Percentiles rank a stretch among this genome's conserved stretches.
These are phyloP conservation scores for Apotomis betuletana DNA, from an alignment of 2,888 invertebrate genomes.

Conservation along the genomic window DNA sequence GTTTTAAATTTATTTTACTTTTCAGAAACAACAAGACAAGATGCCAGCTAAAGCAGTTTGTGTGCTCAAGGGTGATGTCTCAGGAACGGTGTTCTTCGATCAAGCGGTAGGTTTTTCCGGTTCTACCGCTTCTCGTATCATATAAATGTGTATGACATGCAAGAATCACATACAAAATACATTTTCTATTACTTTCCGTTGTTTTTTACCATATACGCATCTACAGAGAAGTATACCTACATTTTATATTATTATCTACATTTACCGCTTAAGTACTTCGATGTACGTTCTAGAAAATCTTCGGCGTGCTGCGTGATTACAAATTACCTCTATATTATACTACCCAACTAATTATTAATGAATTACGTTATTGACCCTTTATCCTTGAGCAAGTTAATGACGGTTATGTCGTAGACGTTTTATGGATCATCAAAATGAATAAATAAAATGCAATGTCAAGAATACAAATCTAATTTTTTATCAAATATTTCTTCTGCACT, in stretches of 20 bases:
- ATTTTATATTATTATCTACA: background rate
- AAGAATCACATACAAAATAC: background rate
- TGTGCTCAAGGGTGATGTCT: constrained; percentile 93
- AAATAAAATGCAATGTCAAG: too few relatives aligned
- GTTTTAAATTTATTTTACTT: constrained; percentile 14
- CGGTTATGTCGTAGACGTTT: background rate
- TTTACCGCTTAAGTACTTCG: constrained; percentile 16
- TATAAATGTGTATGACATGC: constrained; percentile 42
- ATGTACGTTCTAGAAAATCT: constrained; percentile 36
- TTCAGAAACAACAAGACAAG: constrained; percentile 45
- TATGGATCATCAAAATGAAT: too few relatives aligned
- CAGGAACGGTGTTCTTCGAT: constrained; percentile 91
- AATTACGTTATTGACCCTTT: background rate
- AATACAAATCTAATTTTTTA: too few relatives aligned
- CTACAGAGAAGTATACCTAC: background rate
- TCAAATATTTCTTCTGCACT: too few relatives aligned
- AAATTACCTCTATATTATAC: background rate
- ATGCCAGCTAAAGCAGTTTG: constrained; percentile 92
- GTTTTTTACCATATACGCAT: too few relatives aligned
- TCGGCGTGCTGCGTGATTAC: constrained; percentile 7
- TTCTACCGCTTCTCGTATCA: constrained; percentile 22
- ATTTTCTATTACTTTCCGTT: background rate
- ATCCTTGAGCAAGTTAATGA: background rate
- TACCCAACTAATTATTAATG: background rate
- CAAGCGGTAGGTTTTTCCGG: constrained; percentile 84